Conservation (phyloP, 1,140 invertebrate species). For the Sycophaga agraensis region DNA sequence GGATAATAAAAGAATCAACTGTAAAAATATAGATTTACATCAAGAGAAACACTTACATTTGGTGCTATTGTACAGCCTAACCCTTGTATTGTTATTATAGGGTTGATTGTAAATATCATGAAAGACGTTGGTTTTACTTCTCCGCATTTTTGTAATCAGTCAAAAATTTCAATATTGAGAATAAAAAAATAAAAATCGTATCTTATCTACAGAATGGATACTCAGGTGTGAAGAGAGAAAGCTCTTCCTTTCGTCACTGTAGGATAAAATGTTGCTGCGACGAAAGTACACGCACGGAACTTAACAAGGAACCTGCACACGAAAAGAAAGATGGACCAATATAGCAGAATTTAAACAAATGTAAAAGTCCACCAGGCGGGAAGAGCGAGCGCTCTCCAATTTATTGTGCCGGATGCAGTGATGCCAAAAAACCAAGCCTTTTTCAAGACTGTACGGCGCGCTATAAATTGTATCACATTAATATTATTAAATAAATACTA, state of each 20-base stretch:
- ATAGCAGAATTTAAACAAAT: background rate
- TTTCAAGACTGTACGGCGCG: no score
- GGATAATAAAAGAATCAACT: conserved; percentile 14
- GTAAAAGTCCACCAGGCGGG: background rate
- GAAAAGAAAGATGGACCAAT: no score
- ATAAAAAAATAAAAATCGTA: background rate
- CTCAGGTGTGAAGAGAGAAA: no score
- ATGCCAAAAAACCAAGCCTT: no score
- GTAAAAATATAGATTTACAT: background rate
- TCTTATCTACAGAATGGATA: no score
- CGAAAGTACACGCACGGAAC: no score
- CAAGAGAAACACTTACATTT: conserved; percentile 51
- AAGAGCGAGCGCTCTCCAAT: conserved; percentile 11
- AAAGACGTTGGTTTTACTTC: conserved; percentile 53
- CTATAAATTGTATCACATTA: no score
- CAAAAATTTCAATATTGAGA: background rate
- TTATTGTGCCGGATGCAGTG: conserved; percentile 33
- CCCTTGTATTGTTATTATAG: conserved; percentile 52
- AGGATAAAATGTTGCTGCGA: no score
- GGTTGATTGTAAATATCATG: conserved; percentile 59
- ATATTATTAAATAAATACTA: no score
- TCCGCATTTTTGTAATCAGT: conserved; percentile 39
- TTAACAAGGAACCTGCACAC: no score
- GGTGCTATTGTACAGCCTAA: conserved; percentile 55
- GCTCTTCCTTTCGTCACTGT: no score